Percentiles rank a stretch among this genome's conserved stretches.
phyloP scores from a whole-genome alignment of 2,888 invertebrate genomes.

The Plagodis pulveraria region DNA sequence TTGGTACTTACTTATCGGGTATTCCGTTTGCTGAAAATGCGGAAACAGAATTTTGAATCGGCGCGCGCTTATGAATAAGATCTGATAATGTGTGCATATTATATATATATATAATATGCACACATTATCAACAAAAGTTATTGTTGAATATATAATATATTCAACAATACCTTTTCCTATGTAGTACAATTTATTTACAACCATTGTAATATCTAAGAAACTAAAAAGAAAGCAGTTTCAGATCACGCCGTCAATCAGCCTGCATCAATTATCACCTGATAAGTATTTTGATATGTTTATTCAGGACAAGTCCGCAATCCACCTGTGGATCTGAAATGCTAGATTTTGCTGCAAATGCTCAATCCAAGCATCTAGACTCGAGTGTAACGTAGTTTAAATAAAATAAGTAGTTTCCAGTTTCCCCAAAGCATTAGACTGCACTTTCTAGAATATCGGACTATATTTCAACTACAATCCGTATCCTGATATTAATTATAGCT shows the following conservation, averaged over 20 bases:
- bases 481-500: too few relatives aligned
- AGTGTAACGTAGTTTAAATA: constrained; percentile 6
- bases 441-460: background rate
- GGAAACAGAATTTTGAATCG: constrained; percentile 8
- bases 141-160: too few relatives aligned
- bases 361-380: constrained; percentile 1
- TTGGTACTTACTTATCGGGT: constrained; percentile 4
- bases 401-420: constrained; percentile 1
- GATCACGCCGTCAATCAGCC: background rate
- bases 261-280: background rate
- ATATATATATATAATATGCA: too few relatives aligned
- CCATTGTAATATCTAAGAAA: too few relatives aligned
- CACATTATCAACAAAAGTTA: too few relatives aligned
- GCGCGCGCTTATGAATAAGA: background rate
- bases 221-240: too few relatives aligned
- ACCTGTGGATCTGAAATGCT: constrained; percentile 18
- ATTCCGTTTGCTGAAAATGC: constrained; percentile 12
- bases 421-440: too few relatives aligned
- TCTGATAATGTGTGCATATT: background rate
- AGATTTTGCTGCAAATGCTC: constrained; percentile 11
- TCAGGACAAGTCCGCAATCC: constrained; percentile 10
- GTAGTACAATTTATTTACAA: too few relatives aligned
- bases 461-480: constrained; percentile 1
- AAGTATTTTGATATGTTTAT: constrained; percentile 5
- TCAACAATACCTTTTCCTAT: too few relatives aligned